Base-by-base conservation (phyloP, 2,797 vertebrate genomes). In the Graptemys geographica region DNA sequence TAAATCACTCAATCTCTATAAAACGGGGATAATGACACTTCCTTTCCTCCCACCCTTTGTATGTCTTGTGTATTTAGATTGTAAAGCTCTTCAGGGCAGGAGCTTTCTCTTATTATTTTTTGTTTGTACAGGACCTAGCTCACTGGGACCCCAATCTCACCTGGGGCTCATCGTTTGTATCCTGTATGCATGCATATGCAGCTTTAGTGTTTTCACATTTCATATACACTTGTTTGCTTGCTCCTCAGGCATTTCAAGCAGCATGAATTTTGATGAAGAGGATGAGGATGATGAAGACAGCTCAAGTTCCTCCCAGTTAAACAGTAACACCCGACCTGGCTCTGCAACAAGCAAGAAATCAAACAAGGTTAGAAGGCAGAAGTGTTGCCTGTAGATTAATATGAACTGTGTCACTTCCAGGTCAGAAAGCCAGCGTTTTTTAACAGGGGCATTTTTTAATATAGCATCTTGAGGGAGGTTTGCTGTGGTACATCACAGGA, bases 271-370 rank as follows among this genome's bases (percentile, higher is more conserved):
- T 96, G 99, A 99, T 95, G 99, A 98, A 76, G 99, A 99, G 83
- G 99, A 99, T 11, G 99, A 99, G 2, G 99, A 99, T 19, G 99
- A 99, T 69, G 99, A 99, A 98, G 99, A 99, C 85, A 99, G 99
- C 96, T 99, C 99, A 74, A 99, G 99, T 95, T 99, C 99, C 74
- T 99, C 99, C 47, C 99, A 99, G 97, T 98, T 99, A 31, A 99
- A 99, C 97, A 99, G 99, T 97, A 99, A 99, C 98, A 99, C 99
- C 0, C 98, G 99, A 44, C 99, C 99, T 37, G 99, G 99, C 93
- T 99, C 99, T 1, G 99, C 99, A 86, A 99, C 99, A 0, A 99
- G 99, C 98, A 99, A 99, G 98, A 99, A 99, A 96, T 99, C 99
- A 37, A 98, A 97, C 97, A 99, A 99, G 99, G 99, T 99, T 90